These are phyloP conservation scores for Echiichthys vipera DNA, from an alignment of 2,797 vertebrate genomes.

Conservation along the genomic window DNA sequence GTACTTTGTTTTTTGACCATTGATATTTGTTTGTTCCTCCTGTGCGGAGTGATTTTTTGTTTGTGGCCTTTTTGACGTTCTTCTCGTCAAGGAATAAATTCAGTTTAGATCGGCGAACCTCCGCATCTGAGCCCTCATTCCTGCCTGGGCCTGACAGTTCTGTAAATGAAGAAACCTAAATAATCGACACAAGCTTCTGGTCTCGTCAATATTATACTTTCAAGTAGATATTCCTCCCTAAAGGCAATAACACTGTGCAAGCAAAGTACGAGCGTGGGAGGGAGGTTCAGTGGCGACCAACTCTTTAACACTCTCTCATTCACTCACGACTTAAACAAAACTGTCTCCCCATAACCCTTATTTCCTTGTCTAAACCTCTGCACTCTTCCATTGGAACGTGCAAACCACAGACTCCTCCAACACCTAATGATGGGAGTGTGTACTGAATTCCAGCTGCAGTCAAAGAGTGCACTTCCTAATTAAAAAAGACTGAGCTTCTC, in stretches of 20 bases:
- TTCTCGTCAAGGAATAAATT: no score
- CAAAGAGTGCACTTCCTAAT: constrained; percentile 50
- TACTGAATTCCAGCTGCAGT: constrained; percentile 62
- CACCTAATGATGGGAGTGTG: constrained; percentile 64
- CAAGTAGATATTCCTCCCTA: constrained; percentile 46
- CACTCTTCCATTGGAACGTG: constrained; percentile 37
- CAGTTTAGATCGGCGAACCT: no score
- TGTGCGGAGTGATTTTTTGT: no score
- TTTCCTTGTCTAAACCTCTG: constrained; percentile 40
- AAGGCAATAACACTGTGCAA: constrained; percentile 33
- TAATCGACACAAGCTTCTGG: constrained; percentile 1
- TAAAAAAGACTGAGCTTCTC: constrained; percentile 54
- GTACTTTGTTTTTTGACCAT: no score
- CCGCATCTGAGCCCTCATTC: no score
- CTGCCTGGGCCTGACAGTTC: no score
- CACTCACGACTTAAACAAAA: constrained; percentile 37
- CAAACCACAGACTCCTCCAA: constrained; percentile 63
- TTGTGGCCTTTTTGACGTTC: no score
- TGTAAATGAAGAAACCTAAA: neutral
- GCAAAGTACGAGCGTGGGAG: constrained; percentile 35
- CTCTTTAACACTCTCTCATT: constrained; percentile 40
- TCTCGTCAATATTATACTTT: constrained; percentile 24
- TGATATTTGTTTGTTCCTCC: no score
- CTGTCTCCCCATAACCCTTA: constrained; percentile 41
- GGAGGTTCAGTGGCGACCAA: constrained; percentile 8